Base-by-base conservation (phyloP, 2,888 invertebrate genomes). In the Zhuqinia jingwanae region DNA sequence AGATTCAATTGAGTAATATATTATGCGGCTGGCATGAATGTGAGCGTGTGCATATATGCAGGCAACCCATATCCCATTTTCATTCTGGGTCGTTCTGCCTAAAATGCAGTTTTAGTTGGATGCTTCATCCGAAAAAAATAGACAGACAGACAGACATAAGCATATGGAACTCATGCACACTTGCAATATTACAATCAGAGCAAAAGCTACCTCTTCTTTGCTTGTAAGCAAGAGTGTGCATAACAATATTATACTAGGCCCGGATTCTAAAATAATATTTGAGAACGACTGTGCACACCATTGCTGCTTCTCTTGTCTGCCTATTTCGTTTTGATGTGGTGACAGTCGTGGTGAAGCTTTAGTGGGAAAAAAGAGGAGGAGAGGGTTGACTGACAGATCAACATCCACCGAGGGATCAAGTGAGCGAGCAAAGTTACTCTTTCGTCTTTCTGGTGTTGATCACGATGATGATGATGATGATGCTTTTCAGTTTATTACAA, bases 351-450 rank as follows among this genome's bases (percentile, higher is more conserved):
- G 50, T 27, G 17, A 47, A 56, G 45, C 65, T 25, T 17, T 68
- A 53, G 27, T 27, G n/a, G 68, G 56, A 60, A 45, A 60, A 56
- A 27, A 11, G 47, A 17, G 60, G 70, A 27, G 17, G 58, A 27
- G 73, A 73, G 81, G 73, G 70, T 81, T 81, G 81, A 81, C n/a
- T 81, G 81, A 81, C 81, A 81, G 81, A 60, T 60, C 73, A 68
- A 60, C 81, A 81, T 73, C 73, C 27, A 65, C 50, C 17, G 6
- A 53, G 15, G 47, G 56, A 53, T 76, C 56, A 45, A 76, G 76
- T 20, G 36, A 27, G 25, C n/a, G 20, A n/a, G 47, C n/a, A 50
- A 73, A 42, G 36, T 27, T 65, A 65, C 15, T 11, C 30, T 20
- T 42, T 65, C 36, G n/a, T 25, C n/a, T 73, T 73, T 73, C n/a